These are phyloP conservation scores for Pseudorhiza aurosa DNA, from an alignment of 30 jellyfish, hydroid and myxozoan species.

Conservation along the genomic window DNA sequence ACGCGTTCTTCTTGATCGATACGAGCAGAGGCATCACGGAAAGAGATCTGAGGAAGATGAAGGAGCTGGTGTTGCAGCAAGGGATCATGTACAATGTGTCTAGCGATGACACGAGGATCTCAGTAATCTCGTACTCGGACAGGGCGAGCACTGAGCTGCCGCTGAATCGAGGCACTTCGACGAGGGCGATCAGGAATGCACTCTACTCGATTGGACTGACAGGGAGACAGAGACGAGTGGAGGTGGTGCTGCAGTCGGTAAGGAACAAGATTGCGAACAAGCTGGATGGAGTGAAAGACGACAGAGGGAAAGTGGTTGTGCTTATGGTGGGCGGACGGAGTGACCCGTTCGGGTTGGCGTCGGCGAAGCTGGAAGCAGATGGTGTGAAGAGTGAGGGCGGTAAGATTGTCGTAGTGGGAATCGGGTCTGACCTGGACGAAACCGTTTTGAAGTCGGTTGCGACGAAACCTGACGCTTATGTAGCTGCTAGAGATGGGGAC, in stretches of 20 bases:
- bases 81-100: conserved; percentile 8
- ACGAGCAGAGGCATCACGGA: conserved; percentile 38
- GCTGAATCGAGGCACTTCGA: neutral
- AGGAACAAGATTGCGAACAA: neutral
- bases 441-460: conserved; percentile 18
- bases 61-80: neutral
- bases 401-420: conserved; percentile 35
- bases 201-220: neutral
- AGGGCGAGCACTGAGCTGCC: neutral
- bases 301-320: conserved; percentile 11
- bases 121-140: neutral
- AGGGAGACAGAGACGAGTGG: conserved; percentile 63
- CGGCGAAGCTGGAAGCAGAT: neutral
- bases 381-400: conserved; percentile 3
- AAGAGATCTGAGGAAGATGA: conserved; percentile 1
- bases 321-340: conserved; percentile 5
- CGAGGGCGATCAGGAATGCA: neutral
- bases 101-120: neutral
- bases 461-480: conserved; percentile 12
- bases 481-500: neutral
- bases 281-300: neutral
- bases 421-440: conserved; percentile 33
- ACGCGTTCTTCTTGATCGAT: conserved; percentile 34
- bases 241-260: conserved; percentile 23
- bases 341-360: neutral